Evolutionary conservation across 2,888 invertebrate genomes (phyloP), one percentile per base, ranked within the genome.

Genomic region (Leucophora obtusa): DNA sequence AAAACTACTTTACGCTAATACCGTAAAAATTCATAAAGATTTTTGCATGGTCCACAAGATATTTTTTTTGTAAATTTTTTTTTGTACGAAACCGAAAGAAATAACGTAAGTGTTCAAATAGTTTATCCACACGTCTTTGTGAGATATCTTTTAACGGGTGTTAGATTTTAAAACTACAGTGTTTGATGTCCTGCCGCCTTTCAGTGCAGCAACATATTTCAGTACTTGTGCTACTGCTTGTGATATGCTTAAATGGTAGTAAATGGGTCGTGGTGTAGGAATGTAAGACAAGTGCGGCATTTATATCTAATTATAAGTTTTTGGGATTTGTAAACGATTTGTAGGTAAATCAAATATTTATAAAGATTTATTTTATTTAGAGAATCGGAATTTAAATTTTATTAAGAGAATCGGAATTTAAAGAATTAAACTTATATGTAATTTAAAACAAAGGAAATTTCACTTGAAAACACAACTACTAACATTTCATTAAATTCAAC

Each of bases 101-200:
- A 15, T 18, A 50, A 35, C 43, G 43, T 1, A 79, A 71, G 51
- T 50, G 3, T 35, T 24, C 56, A 66, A 66, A 58, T 73, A 77
- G 69, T 62, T 77, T 71, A 70, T 54, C 35, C 60, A 70, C 76
- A 76, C 72, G 68, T 69, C 62, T 18, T 76, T 80, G 63, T 76
- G 54, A 18, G 14, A 43, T 54, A 8, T 51, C 65, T 70, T 81
- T 70, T 21, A 73, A 70, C 54, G 76, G 76, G 80, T 81, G 80
- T 77, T 77, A 60, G 50, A 73, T 65, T 65, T 66, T 63, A 65
- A 76, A 50, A 60, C 56, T 18, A 54, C 21, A 35, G 35, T 65
- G 65, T 81, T 81, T 81, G 81, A 81, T 70, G 77, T 81, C 66
- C 73, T 74, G 69, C 73, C 77, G 81, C 38, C 70, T 35, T 54